Evolutionary conservation across 92 coral and sea anemone genomes (phyloP).

Genomic region (Anthopleura xanthogrammica): DNA sequence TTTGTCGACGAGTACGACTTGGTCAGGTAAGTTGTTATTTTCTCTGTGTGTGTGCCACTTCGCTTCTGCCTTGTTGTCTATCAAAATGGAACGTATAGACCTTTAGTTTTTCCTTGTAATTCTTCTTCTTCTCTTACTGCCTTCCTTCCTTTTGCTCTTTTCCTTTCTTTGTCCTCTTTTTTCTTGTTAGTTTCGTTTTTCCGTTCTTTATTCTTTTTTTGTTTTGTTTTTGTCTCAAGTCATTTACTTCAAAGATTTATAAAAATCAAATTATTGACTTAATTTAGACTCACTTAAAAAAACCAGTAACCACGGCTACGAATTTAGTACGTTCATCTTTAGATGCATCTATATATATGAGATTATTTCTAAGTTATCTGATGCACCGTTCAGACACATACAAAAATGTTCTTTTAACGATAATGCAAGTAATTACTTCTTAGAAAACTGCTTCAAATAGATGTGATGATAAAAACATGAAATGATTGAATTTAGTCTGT

Average conservation of each 20-base stretch:
- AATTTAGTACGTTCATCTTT: no score
- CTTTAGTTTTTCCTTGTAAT: not conserved
- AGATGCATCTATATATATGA: no score
- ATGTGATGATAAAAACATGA: no score
- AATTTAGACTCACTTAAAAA: no score
- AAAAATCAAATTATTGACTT: no score
- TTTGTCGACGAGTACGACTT: slow-evolving; percentile 44
- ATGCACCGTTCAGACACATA: no score
- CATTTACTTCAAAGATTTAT: not conserved
- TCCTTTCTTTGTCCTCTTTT: not conserved
- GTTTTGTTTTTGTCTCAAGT: not conserved
- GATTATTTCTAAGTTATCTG: no score
- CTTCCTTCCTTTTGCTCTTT: not conserved
- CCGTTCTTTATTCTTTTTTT: not conserved
- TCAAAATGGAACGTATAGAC: not conserved
- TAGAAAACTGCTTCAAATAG: no score
- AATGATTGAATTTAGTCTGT: no score
- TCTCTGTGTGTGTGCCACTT: not conserved
- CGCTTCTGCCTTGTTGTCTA: not conserved
- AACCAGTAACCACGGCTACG: no score
- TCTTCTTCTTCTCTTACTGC: not conserved
- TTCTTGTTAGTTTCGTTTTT: not conserved
- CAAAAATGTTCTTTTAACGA: no score
- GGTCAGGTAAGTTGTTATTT: slow-evolving; percentile 43
- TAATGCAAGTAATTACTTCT: no score